phyloP scores from a whole-genome alignment of 2,113 vertebrate species.

The Pipra filicauda region DNA sequence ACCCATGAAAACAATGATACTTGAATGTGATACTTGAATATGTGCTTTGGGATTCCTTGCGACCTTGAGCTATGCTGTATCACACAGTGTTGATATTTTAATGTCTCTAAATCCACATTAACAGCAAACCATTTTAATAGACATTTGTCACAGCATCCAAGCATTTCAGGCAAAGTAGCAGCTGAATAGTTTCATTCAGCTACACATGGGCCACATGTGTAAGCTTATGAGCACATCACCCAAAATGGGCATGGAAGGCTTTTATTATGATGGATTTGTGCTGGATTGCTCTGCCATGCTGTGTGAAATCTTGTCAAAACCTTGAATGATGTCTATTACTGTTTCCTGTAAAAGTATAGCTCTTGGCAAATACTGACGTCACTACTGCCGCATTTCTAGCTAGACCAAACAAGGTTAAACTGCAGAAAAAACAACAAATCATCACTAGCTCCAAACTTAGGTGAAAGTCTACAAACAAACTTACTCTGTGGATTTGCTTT shows the following conservation, averaged over 20 bases:
- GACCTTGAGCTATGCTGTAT: not conserved
- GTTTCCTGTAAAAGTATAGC: conserved; percentile 43
- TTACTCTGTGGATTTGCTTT: not conserved
- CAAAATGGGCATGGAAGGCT: conserved; percentile 1
- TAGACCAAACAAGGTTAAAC: conserved; percentile 63
- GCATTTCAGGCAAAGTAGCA: not conserved
- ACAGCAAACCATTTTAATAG: conserved; percentile 7
- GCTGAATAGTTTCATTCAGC: conserved; percentile 41
- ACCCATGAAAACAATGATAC: not conserved
- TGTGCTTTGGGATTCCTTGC: not conserved
- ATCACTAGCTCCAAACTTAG: conserved; percentile 4
- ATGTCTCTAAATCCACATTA: not conserved
- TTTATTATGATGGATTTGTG: conserved; percentile 39
- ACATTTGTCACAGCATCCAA: conserved; percentile 10
- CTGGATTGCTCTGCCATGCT: conserved; percentile 15
- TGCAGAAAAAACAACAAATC: conserved; percentile 55
- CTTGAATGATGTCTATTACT: conserved; percentile 43
- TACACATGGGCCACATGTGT: conserved; percentile 46
- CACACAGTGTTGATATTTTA: not conserved
- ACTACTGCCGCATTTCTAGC: conserved; percentile 15
- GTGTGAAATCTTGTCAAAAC: conserved; percentile 41
- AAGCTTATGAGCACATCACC: not conserved
- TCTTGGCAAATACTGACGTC: conserved; percentile 54
- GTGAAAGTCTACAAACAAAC: conserved; percentile 50
- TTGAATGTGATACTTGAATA: not conserved